phyloP scores from a whole-genome alignment of 2,113 vertebrate species.

The Campylomormyrus numenius region DNA sequence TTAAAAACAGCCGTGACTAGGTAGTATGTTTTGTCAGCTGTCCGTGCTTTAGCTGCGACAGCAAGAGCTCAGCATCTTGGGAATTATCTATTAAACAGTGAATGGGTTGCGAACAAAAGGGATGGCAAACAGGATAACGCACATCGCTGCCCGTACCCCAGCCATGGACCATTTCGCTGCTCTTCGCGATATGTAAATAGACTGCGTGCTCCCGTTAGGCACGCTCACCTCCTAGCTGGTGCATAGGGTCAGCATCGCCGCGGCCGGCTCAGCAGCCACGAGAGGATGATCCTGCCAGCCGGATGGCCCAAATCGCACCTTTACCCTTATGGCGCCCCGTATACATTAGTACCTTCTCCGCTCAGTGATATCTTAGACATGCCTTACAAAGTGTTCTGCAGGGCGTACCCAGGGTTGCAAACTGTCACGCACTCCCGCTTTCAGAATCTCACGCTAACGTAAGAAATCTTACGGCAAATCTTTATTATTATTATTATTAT shows the following conservation, averaged over 20 bases:
- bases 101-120: background rate
- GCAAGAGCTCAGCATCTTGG: background rate
- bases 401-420: background rate
- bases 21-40: constrained; percentile 12
- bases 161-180: background rate
- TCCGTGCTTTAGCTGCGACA: background rate
- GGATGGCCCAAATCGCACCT: background rate
- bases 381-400: background rate
- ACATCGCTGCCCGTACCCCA: background rate
- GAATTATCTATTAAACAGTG: background rate
- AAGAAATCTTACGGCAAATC: too few species aligned
- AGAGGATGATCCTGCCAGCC: background rate
- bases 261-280: background rate
- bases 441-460: too few species aligned
- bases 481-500: too few species aligned
- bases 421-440: background rate
- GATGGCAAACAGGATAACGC: background rate
- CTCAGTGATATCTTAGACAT: background rate
- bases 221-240: background rate
- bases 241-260: background rate
- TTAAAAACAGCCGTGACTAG: background rate
- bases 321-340: background rate
- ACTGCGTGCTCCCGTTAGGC: background rate
- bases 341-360: background rate
- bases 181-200: background rate